These are phyloP conservation scores for Leptinotarsa haldemani DNA, from an alignment of 2,888 invertebrate genomes.

Conservation along the genomic window DNA sequence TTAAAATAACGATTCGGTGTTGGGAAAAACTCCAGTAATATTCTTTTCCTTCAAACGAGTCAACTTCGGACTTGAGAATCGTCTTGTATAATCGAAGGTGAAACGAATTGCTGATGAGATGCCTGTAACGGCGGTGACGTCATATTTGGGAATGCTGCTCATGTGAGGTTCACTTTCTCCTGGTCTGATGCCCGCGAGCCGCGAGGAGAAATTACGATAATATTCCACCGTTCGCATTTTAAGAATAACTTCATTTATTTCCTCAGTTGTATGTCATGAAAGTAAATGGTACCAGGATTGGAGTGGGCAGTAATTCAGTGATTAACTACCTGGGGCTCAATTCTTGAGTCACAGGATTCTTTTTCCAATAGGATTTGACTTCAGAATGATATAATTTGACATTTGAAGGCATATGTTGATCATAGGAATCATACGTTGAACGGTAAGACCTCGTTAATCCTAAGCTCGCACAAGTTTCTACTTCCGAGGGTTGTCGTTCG, in stretches of 20 bases:
- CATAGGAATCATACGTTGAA: too few species aligned
- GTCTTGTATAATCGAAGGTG: conserved; percentile 14
- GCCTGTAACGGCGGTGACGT: neutral
- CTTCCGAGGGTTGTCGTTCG: too few species aligned
- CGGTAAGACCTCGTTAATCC: too few species aligned
- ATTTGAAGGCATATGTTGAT: too few species aligned
- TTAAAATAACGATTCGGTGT: too few species aligned
- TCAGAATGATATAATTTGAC: too few species aligned
- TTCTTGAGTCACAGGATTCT: too few species aligned
- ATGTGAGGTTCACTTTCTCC: conserved; percentile 31
- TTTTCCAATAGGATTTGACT: too few species aligned
- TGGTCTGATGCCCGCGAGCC: conserved; percentile 17
- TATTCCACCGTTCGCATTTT: conserved; percentile 28
- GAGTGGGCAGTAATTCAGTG: neutral
- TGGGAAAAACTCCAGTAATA: too few species aligned
- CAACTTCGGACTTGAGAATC: neutral
- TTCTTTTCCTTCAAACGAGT: neutral
- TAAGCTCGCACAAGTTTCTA: too few species aligned
- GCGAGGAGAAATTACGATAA: conserved; percentile 29
- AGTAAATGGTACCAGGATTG: conserved; percentile 27
- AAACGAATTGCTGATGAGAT: conserved; percentile 8
- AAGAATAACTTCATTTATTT: conserved; percentile 33
- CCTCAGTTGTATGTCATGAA: conserved; percentile 38
- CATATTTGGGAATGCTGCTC: conserved; percentile 23
- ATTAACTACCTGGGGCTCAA: too few species aligned